Percentiles rank a stretch among this genome's conserved stretches.
phyloP scores from a whole-genome alignment of 1,140 invertebrate genomes.

The Trichonephila clavata region DNA sequence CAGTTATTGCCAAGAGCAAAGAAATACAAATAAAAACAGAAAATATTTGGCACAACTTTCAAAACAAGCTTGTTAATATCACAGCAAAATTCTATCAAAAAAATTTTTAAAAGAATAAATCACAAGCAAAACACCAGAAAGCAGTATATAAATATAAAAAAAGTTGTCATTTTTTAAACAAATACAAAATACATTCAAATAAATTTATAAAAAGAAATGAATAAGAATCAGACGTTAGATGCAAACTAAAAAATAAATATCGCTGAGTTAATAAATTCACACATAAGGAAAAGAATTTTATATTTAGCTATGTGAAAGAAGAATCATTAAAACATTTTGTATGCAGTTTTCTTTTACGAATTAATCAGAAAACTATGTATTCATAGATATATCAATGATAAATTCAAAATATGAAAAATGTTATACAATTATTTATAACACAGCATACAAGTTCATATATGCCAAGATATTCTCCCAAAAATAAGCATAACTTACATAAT shows the following conservation, averaged over 20 bases:
- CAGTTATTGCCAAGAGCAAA: not conserved
- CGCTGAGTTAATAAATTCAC: no score
- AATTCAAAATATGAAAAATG: no score
- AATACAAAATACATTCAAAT: not conserved
- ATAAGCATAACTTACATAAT: no score
- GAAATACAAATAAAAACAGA: not conserved
- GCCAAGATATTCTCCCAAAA: no score
- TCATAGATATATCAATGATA: no score
- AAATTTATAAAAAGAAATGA: not conserved
- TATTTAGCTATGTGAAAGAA: no score
- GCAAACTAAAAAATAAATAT: not conserved
- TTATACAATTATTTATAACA: no score
- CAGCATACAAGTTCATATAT: no score
- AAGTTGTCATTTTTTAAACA: not conserved
- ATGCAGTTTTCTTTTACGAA: no score
- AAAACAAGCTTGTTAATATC: not conserved
- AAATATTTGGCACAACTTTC: not conserved
- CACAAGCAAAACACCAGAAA: not conserved
- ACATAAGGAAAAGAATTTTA: no score
- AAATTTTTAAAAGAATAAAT: not conserved
- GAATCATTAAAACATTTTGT: no score
- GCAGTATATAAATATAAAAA: not conserved
- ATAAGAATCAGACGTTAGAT: not conserved
- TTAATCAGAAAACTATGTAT: no score
- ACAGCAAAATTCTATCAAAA: slow-evolving; percentile 1